phyloP scores from a whole-genome alignment of 2,888 invertebrate species.

The Agriotes lineatus region DNA sequence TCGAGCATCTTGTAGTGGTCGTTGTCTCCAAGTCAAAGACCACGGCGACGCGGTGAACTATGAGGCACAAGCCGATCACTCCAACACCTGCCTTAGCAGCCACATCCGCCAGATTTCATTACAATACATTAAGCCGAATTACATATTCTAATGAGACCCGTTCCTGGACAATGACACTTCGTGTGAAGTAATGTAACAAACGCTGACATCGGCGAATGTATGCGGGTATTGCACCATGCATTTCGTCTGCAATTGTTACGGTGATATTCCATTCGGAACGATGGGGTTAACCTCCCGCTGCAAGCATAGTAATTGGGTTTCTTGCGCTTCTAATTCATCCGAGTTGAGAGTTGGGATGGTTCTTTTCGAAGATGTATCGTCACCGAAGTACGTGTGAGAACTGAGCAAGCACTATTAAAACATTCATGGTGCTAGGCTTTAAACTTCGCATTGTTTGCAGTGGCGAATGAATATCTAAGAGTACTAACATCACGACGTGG shows the following conservation, averaged over 20 bases:
- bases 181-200: slow-evolving; percentile 36
- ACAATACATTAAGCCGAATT: slow-evolving; percentile 46
- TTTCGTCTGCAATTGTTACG: neutral
- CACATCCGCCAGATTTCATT: slow-evolving; percentile 47
- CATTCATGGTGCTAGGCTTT: too few relatives aligned
- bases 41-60: slow-evolving; percentile 19
- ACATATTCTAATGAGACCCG: slow-evolving; percentile 41
- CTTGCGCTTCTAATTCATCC: too few relatives aligned
- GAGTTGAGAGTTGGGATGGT: too few relatives aligned
- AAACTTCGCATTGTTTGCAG: too few relatives aligned
- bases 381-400: too few relatives aligned
- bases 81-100: slow-evolving; percentile 41
- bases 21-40: slow-evolving; percentile 25
- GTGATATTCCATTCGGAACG: slow-evolving; percentile 7
- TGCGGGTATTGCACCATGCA: slow-evolving; percentile 33
- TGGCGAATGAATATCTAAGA: too few relatives aligned
- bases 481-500: too few relatives aligned
- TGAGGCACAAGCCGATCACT: slow-evolving; percentile 26
- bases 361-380: neutral
- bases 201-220: slow-evolving; percentile 32
- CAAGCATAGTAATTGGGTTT: neutral
- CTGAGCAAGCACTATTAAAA: too few relatives aligned
- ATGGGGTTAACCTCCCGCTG: slow-evolving; percentile 8
- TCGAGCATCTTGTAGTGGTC: neutral
- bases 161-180: slow-evolving; percentile 41